Evolutionary conservation across 1,140 invertebrate species (phyloP).

Genomic region (Anastrepha obliqua): DNA sequence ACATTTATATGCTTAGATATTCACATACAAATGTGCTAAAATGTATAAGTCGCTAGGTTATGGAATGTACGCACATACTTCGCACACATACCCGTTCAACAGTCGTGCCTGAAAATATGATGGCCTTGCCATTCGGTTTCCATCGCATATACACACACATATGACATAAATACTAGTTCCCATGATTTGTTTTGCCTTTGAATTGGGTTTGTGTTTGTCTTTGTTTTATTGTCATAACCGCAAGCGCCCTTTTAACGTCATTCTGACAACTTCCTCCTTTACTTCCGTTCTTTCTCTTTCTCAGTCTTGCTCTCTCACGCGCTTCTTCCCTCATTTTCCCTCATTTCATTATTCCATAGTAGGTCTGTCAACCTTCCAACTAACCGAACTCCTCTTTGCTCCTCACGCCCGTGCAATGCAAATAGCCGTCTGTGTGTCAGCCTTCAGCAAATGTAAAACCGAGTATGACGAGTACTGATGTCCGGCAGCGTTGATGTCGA

Average conservation of each 20-base stretch:
- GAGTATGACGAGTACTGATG: slow-evolving; percentile 12
- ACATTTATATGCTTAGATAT: neutral
- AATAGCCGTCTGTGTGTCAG: neutral
- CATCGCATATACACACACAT: neutral
- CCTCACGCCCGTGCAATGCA: slow-evolving; percentile 9
- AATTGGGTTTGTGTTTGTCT: neutral
- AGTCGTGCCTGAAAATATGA: neutral
- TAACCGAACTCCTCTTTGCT: neutral
- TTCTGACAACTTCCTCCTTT: neutral
- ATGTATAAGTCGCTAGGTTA: neutral
- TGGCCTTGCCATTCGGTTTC: neutral
- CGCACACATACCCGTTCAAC: neutral
- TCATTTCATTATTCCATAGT: neutral
- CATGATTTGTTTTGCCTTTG: neutral
- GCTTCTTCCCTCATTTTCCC: neutral
- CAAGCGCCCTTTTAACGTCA: neutral
- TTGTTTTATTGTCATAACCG: neutral
- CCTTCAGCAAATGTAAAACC: neutral
- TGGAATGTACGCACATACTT: neutral
- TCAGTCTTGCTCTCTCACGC: neutral
- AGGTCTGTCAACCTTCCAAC: neutral
- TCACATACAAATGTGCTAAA: neutral
- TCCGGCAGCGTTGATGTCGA: neutral
- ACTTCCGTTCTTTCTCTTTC: neutral
- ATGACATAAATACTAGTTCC: neutral